phyloP scores from a whole-genome alignment of 2,888 invertebrate species.

The Hipparchia sbordonii region DNA sequence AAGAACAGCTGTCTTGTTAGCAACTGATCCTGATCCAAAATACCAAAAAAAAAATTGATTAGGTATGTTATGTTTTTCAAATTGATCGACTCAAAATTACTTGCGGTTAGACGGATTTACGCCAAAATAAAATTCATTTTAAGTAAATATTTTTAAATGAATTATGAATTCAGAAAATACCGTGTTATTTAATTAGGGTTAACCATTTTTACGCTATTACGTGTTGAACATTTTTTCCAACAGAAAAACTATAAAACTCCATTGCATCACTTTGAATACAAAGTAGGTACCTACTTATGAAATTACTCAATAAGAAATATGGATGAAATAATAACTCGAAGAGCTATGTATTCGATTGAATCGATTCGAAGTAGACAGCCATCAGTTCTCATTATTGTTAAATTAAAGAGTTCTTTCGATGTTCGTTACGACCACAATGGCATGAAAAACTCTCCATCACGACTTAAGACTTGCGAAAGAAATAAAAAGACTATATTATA shows the following conservation, averaged over 20 bases:
- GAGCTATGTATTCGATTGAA: neutral
- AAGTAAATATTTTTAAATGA: too few relatives aligned
- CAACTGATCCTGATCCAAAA: neutral
- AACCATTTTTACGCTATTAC: neutral
- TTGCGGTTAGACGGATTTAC: too few relatives aligned
- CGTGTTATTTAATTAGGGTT: neutral
- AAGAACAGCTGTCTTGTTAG: neutral
- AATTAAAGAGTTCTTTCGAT: neutral
- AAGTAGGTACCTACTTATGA: neutral
- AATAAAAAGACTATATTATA: neutral
- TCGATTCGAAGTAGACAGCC: neutral
- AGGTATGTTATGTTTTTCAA: neutral
- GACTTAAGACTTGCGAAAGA: neutral
- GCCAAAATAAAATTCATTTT: too few relatives aligned
- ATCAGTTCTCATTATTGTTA: too few relatives aligned
- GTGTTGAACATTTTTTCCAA: neutral
- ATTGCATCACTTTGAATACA: slow-evolving; percentile 12
- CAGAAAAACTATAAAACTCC: neutral
- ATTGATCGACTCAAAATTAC: neutral
- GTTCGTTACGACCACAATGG: neutral
- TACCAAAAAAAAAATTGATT: neutral
- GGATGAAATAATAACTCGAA: slow-evolving; percentile 12
- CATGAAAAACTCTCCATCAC: neutral
- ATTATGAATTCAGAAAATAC: neutral
- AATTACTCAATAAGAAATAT: slow-evolving; percentile 11